A percentile compares a stretch with the other conserved stretches of the same genome.
Evolutionary conservation across 2,888 invertebrate species (phyloP).

Genomic region (Yponomeuta malinellus): DNA sequence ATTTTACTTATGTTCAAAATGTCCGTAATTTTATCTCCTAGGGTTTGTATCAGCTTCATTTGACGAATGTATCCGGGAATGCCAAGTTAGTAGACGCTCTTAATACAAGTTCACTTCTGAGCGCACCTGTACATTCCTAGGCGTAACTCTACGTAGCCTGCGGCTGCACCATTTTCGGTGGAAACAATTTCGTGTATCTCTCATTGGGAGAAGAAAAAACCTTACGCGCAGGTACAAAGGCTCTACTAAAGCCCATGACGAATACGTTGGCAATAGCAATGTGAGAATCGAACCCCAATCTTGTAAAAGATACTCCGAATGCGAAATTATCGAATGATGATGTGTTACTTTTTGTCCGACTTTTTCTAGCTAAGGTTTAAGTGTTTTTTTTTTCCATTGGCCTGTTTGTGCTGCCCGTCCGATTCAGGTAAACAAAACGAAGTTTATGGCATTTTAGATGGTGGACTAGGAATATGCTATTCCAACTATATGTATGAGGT

Average conservation of each 20-base stretch:
- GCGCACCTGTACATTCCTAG: constrained; percentile 22
- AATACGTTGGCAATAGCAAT: constrained; percentile 17
- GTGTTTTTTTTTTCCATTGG: neutral
- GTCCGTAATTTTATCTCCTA: too few species aligned
- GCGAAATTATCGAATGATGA: constrained; percentile 11
- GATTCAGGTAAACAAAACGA: neutral
- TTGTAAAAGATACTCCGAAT: neutral
- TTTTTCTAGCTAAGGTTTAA: neutral
- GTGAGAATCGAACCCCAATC: neutral
- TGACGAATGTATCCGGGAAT: neutral
- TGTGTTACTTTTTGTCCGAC: neutral
- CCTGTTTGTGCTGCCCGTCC: neutral
- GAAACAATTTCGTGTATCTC: constrained; percentile 17
- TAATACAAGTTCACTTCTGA: neutral
- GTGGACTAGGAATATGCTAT: neutral
- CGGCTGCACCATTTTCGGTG: constrained; percentile 20
- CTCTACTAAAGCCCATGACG: constrained; percentile 20
- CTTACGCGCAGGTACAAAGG: constrained; percentile 22
- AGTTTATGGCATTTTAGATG: neutral
- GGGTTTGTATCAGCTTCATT: neutral
- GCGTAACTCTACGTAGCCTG: constrained; percentile 18
- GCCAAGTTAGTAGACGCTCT: too few species aligned
- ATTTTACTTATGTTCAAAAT: too few species aligned
- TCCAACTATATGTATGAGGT: neutral
- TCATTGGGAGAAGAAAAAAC: constrained; percentile 18